These are phyloP conservation scores for Hydropsyche betteni DNA, from an alignment of 2,888 invertebrate genomes.

Conservation along the genomic window DNA sequence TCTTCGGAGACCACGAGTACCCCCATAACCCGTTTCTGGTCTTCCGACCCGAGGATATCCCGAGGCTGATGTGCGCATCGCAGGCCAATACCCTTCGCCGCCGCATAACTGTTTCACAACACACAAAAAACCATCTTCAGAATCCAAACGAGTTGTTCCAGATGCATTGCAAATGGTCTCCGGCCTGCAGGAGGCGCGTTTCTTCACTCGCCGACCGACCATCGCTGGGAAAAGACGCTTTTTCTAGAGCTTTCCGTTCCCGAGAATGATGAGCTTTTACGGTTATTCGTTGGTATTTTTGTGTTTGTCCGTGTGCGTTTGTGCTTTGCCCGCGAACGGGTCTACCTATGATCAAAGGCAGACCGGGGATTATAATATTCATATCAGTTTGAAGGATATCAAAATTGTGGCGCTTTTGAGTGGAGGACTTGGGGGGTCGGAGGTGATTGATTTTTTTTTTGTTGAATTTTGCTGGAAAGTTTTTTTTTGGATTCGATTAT, in stretches of 20 bases:
- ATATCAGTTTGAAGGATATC: constrained; percentile 80
- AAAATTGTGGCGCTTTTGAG: constrained; percentile 76
- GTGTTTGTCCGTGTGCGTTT: neutral
- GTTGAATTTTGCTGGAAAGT: neutral
- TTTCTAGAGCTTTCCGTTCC: too few relatives aligned
- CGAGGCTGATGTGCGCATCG: neutral
- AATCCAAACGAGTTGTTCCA: constrained; percentile 49
- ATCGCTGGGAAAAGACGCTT: neutral
- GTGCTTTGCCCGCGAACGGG: neutral
- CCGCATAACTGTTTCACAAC: constrained; percentile 59
- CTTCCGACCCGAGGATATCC: neutral
- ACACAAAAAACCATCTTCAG: constrained; percentile 49
- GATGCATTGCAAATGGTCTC: constrained; percentile 45
- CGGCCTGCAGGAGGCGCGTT: constrained; percentile 8
- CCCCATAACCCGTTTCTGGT: neutral
- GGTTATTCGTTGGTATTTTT: neutral
- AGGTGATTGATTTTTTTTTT: constrained; percentile 56
- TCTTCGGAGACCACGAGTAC: too few relatives aligned
- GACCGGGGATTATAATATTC: constrained; percentile 81
- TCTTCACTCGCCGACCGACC: constrained; percentile 34
- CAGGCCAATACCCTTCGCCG: constrained; percentile 58
- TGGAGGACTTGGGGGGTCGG: constrained; percentile 69
- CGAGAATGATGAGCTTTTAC: neutral
- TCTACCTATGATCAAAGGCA: constrained; percentile 76
- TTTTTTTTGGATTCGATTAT: too few relatives aligned